These are phyloP conservation scores for Botia kubotai DNA, from an alignment of 2,797 vertebrate genomes.

Conservation along the genomic window DNA sequence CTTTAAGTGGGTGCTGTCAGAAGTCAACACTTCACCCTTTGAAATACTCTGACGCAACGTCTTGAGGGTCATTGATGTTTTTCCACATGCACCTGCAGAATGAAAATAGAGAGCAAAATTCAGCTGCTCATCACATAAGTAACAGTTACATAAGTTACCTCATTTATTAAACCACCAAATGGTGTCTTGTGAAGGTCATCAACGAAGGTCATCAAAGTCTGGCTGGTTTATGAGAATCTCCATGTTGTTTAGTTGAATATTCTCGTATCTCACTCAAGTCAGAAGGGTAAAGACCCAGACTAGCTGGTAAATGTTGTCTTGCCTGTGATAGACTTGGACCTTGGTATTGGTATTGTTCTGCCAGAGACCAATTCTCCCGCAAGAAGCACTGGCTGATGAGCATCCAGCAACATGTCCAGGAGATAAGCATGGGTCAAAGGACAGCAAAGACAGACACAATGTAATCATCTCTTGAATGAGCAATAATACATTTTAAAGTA, in stretches of 20 bases:
- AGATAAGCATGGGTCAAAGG: conserved; percentile 63
- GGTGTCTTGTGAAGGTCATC: conserved; percentile 70
- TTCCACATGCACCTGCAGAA: conserved; percentile 75
- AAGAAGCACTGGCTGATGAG: conserved; percentile 79
- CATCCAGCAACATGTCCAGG: conserved; percentile 77
- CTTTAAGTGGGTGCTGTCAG: conserved; percentile 69
- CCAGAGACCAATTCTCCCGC: conserved; percentile 81
- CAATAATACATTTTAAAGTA: background rate
- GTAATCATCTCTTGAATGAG: background rate
- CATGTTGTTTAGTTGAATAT: conserved; percentile 8
- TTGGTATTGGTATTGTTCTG: conserved; percentile 72
- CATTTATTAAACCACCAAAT: conserved; percentile 66
- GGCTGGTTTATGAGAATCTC: conserved; percentile 38
- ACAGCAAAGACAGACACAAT: conserved; percentile 2
- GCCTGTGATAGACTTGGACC: conserved; percentile 72
- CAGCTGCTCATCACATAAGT: background rate
- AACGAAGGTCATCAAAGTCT: conserved; percentile 63
- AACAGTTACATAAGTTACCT: background rate
- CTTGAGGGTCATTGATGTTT: conserved; percentile 78
- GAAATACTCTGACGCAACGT: conserved; percentile 82
- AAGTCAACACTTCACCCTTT: conserved; percentile 69
- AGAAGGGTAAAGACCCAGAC: conserved; percentile 67
- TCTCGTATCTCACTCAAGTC: conserved; percentile 56
- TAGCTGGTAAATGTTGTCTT: conserved; percentile 68
- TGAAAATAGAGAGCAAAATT: background rate